Conservation (phyloP, 2,113 vertebrate species). For the Entomyzon cyanotis region DNA sequence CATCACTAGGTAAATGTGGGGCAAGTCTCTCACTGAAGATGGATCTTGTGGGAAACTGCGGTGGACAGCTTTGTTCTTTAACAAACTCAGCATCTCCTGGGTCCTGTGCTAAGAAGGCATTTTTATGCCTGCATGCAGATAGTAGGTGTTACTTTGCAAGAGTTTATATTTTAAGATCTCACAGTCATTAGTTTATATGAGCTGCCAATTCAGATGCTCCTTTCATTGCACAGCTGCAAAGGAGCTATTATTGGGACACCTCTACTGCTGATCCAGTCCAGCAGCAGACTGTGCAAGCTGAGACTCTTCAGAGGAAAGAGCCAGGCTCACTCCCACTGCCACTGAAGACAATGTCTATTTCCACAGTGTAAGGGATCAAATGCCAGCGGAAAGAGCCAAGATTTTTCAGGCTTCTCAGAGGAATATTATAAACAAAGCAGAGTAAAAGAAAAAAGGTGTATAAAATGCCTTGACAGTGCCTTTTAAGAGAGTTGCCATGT, state of each 20-base stretch:
- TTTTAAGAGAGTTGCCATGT: constrained; percentile 11
- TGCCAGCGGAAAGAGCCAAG: not conserved
- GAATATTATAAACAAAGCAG: constrained; percentile 8
- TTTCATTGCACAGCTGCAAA: not conserved
- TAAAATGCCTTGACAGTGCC: not conserved
- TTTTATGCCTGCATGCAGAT: not conserved
- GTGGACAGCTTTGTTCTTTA: not conserved
- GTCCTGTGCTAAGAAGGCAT: not conserved
- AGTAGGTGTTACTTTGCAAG: not conserved
- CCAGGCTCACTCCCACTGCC: not conserved
- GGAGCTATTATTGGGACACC: not conserved
- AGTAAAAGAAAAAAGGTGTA: constrained; percentile 4
- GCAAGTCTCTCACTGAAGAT: rapidly evolving
- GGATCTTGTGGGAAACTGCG: not conserved
- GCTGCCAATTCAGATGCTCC: not conserved
- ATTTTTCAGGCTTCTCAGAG: not conserved
- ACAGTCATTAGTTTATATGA: constrained; percentile 1
- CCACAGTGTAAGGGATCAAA: not conserved
- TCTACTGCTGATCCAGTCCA: not conserved
- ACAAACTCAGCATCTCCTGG: not conserved
- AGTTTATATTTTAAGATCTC: constrained; percentile 36
- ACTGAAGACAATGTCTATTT: not conserved
- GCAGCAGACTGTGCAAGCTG: not conserved
- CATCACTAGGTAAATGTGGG: too few species aligned
- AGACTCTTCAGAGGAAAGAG: not conserved